Base-by-base conservation (phyloP, 2,888 invertebrate genomes). In the Lepidonotus clava region DNA sequence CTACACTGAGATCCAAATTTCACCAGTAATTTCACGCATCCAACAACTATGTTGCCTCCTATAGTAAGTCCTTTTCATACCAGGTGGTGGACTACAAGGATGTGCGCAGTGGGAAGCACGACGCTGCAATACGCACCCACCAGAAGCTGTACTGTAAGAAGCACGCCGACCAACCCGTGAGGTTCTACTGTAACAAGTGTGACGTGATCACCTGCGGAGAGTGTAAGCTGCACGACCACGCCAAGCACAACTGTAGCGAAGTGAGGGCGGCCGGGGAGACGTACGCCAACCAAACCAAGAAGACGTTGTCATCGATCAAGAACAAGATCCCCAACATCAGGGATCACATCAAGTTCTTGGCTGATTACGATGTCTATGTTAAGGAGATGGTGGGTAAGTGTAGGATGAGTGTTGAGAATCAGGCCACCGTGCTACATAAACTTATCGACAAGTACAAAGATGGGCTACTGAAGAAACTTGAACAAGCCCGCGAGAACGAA, bases 91-190 rank as follows among this genome's bases (percentile, higher is more conserved):
- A 36, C 4, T 89, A 76, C 90, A 90, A 41, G 21, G 76, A 76
- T n/a, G 38, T 76, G 8, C 76, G 36, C 2, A 34, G 76, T 38
- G 92, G 92, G 5, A 87, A 91, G 0, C 92, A 91, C 84, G 92
- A 93, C 86, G 89, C 88, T 11, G 92, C 92, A 67, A 91, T 93
- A 41, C 88, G 93, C 32, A 87, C 87, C n/a, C 76, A 89, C 77
- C 91, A 92, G 86, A 76, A 38, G 0, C 88, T 91, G 18, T 67
- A 76, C 21, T 93, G 93, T 86, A 34, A 46, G 6, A 18, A 67
- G 8, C 93, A 93, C 88, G 38, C 85, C 0, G 86, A 88, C 21
- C 87, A 89, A 67, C 36, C 77, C 14, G 71, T 91, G 67, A 89
- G 87, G 6, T 87, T 88, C 84, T 92, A 91, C 86, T 93, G 93